phyloP scores from a whole-genome alignment of 92 coral and sea anemone species.

The Palythoa grandiflora region DNA sequence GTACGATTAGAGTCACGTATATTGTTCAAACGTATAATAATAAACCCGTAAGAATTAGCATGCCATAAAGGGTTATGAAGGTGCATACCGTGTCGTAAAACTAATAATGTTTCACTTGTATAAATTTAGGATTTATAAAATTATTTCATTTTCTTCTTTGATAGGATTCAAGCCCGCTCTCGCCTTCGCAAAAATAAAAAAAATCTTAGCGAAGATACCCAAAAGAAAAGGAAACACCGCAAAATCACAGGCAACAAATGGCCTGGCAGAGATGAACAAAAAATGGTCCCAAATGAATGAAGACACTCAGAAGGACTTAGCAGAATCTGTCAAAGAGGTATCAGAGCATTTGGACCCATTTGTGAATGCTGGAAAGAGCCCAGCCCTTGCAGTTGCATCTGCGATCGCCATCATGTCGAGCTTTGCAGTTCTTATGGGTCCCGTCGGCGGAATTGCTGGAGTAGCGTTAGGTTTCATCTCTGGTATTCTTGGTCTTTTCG shows the following conservation, averaged over 20 bases:
- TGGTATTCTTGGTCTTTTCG: constrained; percentile 67
- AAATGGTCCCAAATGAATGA: constrained; percentile 14
- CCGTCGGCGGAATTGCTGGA: constrained; percentile 44
- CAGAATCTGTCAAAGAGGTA: constrained; percentile 13
- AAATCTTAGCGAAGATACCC: neutral
- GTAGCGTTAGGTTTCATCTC: constrained; percentile 56
- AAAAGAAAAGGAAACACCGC: neutral
- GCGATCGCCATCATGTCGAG: constrained; percentile 52
- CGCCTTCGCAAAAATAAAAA: constrained; percentile 9
- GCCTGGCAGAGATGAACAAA: constrained; percentile 5
- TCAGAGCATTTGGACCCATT: constrained; percentile 20
- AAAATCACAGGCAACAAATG: constrained; percentile 2
- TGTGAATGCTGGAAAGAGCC: constrained; percentile 31
- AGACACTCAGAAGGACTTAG: neutral
- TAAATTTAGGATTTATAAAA: no score
- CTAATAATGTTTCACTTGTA: neutral
- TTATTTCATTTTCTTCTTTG: neutral
- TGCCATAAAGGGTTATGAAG: no score
- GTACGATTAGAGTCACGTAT: no score
- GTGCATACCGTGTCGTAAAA: no score
- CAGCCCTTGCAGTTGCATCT: constrained; percentile 46
- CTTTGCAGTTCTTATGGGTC: constrained; percentile 53
- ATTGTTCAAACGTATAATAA: no score
- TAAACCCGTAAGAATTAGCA: no score
- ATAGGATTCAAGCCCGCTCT: neutral